Conservation (phyloP, 2,888 invertebrate species). For the Anoncus sp. region DNA sequence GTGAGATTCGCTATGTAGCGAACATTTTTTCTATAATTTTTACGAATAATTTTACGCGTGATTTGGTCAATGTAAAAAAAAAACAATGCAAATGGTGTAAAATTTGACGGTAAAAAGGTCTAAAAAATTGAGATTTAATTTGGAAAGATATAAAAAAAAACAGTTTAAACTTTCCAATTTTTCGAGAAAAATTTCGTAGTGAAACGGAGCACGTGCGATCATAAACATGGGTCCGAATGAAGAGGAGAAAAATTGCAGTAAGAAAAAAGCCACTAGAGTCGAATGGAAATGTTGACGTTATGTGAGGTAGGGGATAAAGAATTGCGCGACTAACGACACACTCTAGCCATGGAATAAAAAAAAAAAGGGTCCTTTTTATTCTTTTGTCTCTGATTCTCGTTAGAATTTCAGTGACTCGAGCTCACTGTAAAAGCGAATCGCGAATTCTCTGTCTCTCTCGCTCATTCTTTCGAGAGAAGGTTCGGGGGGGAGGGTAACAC, state of each 20-base stretch:
- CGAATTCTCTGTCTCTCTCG: constrained; percentile 6
- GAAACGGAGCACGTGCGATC: too few species aligned
- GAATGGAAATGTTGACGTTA: constrained; percentile 35
- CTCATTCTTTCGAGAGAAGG: constrained; percentile 21
- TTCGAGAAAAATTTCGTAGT: too few species aligned
- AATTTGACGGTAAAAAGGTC: too few species aligned
- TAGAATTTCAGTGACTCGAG: constrained; percentile 57
- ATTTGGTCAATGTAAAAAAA: too few species aligned
- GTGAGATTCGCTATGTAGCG: too few species aligned
- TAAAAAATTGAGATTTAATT: too few species aligned
- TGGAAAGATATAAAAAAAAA: too few species aligned
- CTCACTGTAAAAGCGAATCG: constrained; percentile 41
- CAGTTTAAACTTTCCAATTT: too few species aligned
- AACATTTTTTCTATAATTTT: too few species aligned
- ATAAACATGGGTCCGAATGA: neutral
- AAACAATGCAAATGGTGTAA: too few species aligned
- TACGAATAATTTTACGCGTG: too few species aligned
- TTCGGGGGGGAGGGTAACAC: neutral
- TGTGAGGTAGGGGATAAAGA: constrained; percentile 27
- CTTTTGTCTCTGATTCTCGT: constrained; percentile 46
- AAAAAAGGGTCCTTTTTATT: too few species aligned
- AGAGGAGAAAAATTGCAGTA: neutral
- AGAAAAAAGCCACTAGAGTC: neutral
- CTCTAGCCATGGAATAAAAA: neutral
- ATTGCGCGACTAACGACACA: constrained; percentile 38